Evolutionary conservation across 2,888 invertebrate species (phyloP).

Genomic region (Ypsolopha sequella): DNA sequence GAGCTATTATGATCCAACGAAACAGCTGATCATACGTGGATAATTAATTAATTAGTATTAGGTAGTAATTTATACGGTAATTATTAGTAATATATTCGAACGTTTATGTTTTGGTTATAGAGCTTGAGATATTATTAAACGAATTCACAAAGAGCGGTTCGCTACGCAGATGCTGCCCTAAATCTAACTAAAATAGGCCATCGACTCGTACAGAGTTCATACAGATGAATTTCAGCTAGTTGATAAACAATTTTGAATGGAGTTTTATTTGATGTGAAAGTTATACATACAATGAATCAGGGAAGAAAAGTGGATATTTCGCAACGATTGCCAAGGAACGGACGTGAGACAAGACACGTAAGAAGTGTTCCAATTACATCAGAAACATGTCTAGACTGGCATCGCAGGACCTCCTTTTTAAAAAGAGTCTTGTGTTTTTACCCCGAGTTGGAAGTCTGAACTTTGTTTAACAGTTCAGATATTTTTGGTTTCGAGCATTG

Average conservation of each 20-base stretch:
- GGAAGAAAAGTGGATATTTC: background rate
- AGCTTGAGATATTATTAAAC: no score
- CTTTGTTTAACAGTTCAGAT: no score
- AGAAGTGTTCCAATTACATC: slow-evolving; percentile 17
- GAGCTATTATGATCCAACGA: no score
- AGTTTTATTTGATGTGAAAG: background rate
- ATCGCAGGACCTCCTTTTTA: background rate
- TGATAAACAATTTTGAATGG: no score
- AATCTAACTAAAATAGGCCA: background rate
- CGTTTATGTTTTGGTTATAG: no score
- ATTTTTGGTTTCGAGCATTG: no score
- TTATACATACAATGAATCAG: background rate
- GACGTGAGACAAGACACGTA: slow-evolving; percentile 9
- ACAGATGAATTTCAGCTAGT: no score
- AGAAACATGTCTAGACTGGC: slow-evolving; percentile 10
- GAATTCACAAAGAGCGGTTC: background rate
- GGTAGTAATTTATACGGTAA: no score
- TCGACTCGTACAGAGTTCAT: background rate
- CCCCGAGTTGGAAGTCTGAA: no score
- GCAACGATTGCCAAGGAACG: background rate
- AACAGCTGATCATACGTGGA: no score
- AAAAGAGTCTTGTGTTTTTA: background rate
- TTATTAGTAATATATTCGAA: no score
- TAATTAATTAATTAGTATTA: no score
- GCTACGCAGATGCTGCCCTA: background rate